Evolutionary conservation across 2,888 invertebrate genomes (phyloP).

Genomic region (Acleris cristana): DNA sequence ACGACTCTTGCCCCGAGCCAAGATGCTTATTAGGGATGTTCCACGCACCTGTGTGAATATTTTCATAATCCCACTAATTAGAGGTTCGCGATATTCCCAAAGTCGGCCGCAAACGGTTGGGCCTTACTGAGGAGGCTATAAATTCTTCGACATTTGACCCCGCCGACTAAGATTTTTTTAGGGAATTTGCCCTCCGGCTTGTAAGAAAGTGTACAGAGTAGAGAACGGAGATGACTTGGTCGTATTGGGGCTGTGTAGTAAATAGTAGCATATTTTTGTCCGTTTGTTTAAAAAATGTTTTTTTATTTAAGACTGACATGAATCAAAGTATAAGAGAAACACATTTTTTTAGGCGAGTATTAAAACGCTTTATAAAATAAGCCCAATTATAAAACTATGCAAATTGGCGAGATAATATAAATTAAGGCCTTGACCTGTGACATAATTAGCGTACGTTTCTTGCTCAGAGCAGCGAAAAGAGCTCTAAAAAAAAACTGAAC

Average conservation of each 20-base stretch:
- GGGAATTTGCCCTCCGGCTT: slow-evolving; percentile 76
- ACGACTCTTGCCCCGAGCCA: slow-evolving; percentile 79
- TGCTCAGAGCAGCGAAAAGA: no score
- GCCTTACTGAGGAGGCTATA: slow-evolving; percentile 79
- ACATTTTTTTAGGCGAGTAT: no score
- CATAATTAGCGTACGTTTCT: no score
- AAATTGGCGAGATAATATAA: no score
- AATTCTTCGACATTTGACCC: slow-evolving; percentile 84
- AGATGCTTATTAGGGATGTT: slow-evolving; percentile 79
- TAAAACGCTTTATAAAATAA: no score
- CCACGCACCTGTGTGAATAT: slow-evolving; percentile 83
- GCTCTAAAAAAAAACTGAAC: no score
- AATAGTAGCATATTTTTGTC: not conserved
- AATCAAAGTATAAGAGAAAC: no score
- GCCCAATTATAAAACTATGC: no score
- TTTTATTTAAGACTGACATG: no score
- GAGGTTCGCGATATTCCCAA: slow-evolving; percentile 82
- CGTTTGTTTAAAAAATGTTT: not conserved
- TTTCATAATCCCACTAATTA: slow-evolving; percentile 83
- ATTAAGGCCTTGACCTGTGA: no score
- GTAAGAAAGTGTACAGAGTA: slow-evolving; percentile 66
- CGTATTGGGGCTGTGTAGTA: not conserved
- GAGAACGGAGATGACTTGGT: slow-evolving; percentile 17
- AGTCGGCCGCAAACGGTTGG: slow-evolving; percentile 74
- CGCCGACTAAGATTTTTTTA: slow-evolving; percentile 67